Evolutionary conservation across 2,888 invertebrate species (phyloP), one percentile per base, ranked within the genome.

Genomic region (Salpingus planirostris): DNA sequence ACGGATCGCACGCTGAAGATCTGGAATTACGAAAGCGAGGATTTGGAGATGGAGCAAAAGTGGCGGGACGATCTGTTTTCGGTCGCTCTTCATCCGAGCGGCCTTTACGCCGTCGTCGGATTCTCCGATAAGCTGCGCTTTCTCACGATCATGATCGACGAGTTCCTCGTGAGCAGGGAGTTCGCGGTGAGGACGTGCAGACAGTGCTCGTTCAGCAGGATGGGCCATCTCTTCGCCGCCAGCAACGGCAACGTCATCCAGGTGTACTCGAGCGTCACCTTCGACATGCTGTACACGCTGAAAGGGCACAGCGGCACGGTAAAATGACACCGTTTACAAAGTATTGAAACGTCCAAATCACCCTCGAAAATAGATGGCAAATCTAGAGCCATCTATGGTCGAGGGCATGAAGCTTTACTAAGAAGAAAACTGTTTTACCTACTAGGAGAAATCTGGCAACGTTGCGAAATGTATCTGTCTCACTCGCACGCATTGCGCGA

Each of bases 1-100:
- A 67, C 74, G 27, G 95, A 95, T 60, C 77, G 86, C 46, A 88
- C 87, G 21, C 76, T 95, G 27, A 73, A 90, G 30, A 74, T 95
- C 25, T 95, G 95, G 93, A 89, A 95, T 59, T 93, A 88, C 57
- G 83, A 89, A 64, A 82, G 80, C 0, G 80, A 82, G 57, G 81
- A 72, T 26, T 68, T 91, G 29, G 84, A 57, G 29, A 28, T 57
- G 28, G 40, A 46, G 2, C 55, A 88, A 54, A 75, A 83, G 46
- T 93, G 90, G 57, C 74, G 79, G 43, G 91, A 93, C 52, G 87
- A 88, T 52, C 74, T 89, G 13, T 80, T 75, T 54, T 80, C 80
- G 35, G 72, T 88, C 3, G 76, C 80, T n/a, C 58, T 88, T 1
- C 86, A 87, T 62, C 83, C 85, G 1, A 67, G 71, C 43, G 92